phyloP scores from a whole-genome alignment of 2,888 invertebrate species.

The Venustoraphidia nigricollis region DNA sequence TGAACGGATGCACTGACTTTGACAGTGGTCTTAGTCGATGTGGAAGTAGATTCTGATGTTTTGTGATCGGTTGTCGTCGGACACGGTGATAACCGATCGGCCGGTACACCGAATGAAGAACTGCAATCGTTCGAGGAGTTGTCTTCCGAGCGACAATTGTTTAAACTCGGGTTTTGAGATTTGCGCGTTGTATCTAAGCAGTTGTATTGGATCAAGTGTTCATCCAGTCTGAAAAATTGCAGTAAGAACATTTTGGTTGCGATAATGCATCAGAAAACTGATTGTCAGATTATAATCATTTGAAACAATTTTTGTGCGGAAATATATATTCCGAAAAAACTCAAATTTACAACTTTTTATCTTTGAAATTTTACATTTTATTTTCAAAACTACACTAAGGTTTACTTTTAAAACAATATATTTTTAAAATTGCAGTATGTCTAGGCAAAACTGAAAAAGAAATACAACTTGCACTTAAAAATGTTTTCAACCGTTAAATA shows the following conservation, averaged over 20 bases:
- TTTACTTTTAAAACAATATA: too few species aligned
- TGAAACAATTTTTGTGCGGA: too few species aligned
- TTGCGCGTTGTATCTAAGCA: constrained; percentile 13
- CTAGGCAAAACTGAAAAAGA: not conserved
- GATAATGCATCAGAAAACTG: too few species aligned
- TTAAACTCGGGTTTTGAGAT: constrained; percentile 9
- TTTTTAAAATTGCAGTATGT: not conserved
- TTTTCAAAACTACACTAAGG: not conserved
- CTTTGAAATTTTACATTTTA: not conserved
- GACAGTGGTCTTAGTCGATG: constrained; percentile 4
- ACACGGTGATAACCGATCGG: constrained; percentile 16
- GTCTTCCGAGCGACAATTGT: constrained; percentile 14
- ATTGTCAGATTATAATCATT: too few species aligned
- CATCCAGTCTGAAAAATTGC: constrained; percentile 36
- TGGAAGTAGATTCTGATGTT: constrained; percentile 3
- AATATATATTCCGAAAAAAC: constrained; percentile 11
- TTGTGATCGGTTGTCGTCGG: not conserved
- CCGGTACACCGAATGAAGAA: constrained; percentile 17
- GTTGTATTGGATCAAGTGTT: constrained; percentile 34
- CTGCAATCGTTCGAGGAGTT: constrained; percentile 22
- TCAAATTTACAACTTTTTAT: not conserved
- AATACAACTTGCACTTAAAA: not conserved
- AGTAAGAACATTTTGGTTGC: too few species aligned
- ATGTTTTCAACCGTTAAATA: not conserved
- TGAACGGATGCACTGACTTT: constrained; percentile 20